A percentile compares a stretch with the other conserved stretches of the same genome.
Evolutionary conservation across 92 coral and sea anemone species (phyloP).

Genomic region (Chrysogorgia sp.): DNA sequence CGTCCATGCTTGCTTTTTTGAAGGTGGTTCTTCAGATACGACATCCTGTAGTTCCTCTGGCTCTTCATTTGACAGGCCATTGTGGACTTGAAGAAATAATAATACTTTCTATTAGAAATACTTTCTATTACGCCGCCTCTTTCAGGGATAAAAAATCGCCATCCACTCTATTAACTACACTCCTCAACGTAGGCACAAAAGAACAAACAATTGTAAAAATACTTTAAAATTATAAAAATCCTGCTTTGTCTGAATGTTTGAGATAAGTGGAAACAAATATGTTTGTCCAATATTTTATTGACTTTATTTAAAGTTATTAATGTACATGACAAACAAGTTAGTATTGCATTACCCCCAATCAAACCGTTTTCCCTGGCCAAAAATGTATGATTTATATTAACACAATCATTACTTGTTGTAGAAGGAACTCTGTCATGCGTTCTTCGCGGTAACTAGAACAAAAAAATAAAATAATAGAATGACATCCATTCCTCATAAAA

Average conservation of each 20-base stretch:
- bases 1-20: slow-evolving; percentile 33
- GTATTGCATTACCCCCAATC: no score
- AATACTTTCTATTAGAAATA: background rate
- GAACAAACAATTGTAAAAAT: no score
- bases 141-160: background rate
- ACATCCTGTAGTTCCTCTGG: slow-evolving; percentile 2
- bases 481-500: background rate
- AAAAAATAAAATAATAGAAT: background rate
- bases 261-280: no score
- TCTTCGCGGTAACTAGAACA: background rate
- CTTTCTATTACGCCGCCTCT: background rate
- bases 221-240: no score
- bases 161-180: no score
- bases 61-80: slow-evolving; percentile 3
- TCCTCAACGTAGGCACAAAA: no score
- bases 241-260: no score
- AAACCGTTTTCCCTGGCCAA: no score
- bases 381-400: background rate
- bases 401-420: no score
- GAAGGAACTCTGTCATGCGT: background rate
- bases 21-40: background rate
- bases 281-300: no score
- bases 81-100: background rate
- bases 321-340: no score
- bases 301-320: no score